Conservation (phyloP, 2,888 invertebrate genomes). For the Apamea anceps region DNA sequence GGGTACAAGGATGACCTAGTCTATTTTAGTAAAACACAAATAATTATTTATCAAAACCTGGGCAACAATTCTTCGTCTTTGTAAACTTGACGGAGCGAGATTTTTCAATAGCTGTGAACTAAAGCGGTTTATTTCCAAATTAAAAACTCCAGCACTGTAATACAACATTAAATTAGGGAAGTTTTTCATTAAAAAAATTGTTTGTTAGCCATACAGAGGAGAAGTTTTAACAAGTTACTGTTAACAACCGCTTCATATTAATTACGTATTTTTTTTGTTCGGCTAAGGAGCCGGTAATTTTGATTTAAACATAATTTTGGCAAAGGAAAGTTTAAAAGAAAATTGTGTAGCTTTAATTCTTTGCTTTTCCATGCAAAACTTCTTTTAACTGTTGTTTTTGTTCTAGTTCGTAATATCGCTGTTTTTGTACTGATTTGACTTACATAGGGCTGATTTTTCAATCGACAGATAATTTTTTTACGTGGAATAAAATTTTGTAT, state of each 20-base stretch:
- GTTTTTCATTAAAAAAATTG: slow-evolving; percentile 32
- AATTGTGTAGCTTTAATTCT: neutral
- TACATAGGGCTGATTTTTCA: too few relatives aligned
- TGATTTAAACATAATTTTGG: neutral
- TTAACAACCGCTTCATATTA: neutral
- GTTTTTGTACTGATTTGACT: neutral
- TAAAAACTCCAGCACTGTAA: slow-evolving; percentile 21
- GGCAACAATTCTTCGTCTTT: neutral
- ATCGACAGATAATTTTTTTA: too few relatives aligned
- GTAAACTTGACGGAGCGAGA: slow-evolving; percentile 3
- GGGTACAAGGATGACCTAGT: neutral
- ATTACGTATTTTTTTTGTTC: neutral
- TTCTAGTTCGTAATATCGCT: neutral
- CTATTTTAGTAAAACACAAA: neutral
- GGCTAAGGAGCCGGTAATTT: neutral
- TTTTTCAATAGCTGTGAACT: neutral
- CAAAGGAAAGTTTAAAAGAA: neutral
- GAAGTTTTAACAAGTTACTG: slow-evolving; percentile 21
- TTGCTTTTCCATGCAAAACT: neutral
- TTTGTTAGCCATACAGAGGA: slow-evolving; percentile 8
- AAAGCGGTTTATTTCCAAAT: slow-evolving; percentile 25
- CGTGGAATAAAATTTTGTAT: too few relatives aligned
- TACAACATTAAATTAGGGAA: slow-evolving; percentile 20
- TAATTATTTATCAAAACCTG: neutral
- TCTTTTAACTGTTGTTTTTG: neutral